Percentiles rank a stretch among this genome's conserved stretches.
Conservation (phyloP, 2,797 vertebrate species). For the Propithecus perrieri region DNA sequence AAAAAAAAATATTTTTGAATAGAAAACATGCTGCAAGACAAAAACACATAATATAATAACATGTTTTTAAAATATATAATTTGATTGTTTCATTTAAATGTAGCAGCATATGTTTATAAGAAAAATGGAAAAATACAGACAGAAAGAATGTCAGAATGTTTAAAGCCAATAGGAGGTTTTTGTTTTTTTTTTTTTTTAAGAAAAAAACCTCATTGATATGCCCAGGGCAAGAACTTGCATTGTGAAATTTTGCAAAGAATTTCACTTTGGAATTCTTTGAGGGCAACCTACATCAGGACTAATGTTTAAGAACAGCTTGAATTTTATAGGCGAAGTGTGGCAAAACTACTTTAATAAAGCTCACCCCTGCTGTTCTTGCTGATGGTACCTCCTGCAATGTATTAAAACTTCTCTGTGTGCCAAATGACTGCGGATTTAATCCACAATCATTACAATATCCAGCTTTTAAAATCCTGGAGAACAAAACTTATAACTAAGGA, state of each 20-base stretch:
- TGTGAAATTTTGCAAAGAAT: constrained; percentile 43
- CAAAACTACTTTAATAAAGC: constrained; percentile 55
- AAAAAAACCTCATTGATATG: not conserved
- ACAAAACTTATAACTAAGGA: constrained; percentile 11
- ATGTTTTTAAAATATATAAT: not conserved
- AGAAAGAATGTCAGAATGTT: constrained; percentile 28
- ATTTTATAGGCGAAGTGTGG: constrained; percentile 43
- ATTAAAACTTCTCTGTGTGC: constrained; percentile 38
- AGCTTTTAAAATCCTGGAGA: constrained; percentile 50
- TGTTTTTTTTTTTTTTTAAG: not conserved
- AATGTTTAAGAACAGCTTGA: constrained; percentile 68
- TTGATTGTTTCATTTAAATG: not conserved
- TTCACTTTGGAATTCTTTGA: not conserved
- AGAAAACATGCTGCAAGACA: not conserved
- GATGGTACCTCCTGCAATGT: not conserved
- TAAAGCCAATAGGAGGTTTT: not conserved
- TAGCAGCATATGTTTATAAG: not conserved
- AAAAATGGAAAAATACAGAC: not conserved
- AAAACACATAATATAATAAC: not conserved
- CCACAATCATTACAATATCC: constrained; percentile 13
- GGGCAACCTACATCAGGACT: not conserved
- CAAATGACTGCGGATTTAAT: constrained; percentile 47
- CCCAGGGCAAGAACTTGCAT: not conserved
- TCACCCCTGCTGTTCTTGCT: constrained; percentile 29
- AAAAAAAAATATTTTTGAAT: not conserved